Evolutionary conservation across 2,113 vertebrate genomes (phyloP), one percentile per base, ranked within the genome.

Genomic region (Monarcha castaneiventris): DNA sequence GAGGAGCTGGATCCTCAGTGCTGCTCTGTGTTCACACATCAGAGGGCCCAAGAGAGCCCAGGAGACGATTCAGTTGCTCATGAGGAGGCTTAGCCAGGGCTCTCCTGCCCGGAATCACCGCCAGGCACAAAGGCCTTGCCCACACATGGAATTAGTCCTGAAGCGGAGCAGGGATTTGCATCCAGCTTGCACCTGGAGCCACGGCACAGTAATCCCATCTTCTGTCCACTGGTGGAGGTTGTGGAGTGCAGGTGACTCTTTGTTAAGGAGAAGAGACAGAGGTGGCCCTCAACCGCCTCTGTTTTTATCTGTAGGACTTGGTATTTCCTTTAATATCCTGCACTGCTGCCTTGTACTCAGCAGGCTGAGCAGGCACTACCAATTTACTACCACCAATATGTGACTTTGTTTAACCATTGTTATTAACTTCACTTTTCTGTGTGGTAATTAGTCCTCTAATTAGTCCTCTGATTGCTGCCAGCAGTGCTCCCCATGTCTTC

Each of bases 1-100:
- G 72, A 83, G 67, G 75, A 85, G 92, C 85, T 41, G 61, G 78
- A 59, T 94, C 66, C 87, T 88, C 66, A 51, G 66, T 62, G 69
- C 58, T 0, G 4, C 78, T 66, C 84, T 48, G 46, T 48, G 61
- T 17, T 89, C 67, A n/a, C 75, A 83, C 55, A 91, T 79, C 84
- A 85, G 51, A 94, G 63, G 76, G 32, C 15, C 84, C 52, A 25
- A 33, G 59, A 51, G 37, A 66, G n/a, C 74, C 66, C 82, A 44
- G 49, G 74, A 71, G 59, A 90, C 9, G 21, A 44, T 44, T 35
- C 69, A 64, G 52, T 7, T 4, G 68, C 56, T 68, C 15, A 0
- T 1, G 8, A 0, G 3, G 69, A 87, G 77, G 37, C 29, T 68
- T 2, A 33, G 58, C 64, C 30, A 12, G n/a, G 41, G 61, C 33